Conservation (phyloP, 30 jellyfish, hydroid and myxozoan species). For the Aurelia sp. region DNA sequence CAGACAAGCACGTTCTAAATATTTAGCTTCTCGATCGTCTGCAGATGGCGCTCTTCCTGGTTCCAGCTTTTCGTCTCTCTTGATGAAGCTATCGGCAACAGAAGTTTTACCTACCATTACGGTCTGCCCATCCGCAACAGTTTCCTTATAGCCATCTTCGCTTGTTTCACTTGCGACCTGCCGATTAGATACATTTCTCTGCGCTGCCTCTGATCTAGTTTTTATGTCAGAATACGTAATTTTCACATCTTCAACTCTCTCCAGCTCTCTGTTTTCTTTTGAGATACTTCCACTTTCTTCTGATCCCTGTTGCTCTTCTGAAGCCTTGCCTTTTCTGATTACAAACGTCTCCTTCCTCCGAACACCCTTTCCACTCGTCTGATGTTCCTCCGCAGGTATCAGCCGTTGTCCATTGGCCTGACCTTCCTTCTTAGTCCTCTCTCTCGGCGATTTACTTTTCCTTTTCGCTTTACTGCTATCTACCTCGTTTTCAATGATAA, state of each 20-base stretch:
- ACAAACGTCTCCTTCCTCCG: conserved; percentile 49
- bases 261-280: neutral
- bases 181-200: too few relatives aligned
- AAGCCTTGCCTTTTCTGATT: neutral
- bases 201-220: too few relatives aligned
- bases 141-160: neutral
- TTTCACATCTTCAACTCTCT: neutral
- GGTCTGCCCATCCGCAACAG: neutral
- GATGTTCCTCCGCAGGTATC: too few relatives aligned
- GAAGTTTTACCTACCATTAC: neutral
- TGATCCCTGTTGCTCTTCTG: neutral
- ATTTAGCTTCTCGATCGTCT: neutral
- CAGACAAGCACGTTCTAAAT: conserved; percentile 4
- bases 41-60: neutral
- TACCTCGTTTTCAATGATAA: conserved; percentile 5
- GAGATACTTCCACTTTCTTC: neutral
- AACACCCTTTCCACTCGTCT: too few relatives aligned
- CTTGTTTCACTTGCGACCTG: neutral
- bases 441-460: neutral
- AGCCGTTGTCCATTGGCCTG: too few relatives aligned
- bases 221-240: too few relatives aligned
- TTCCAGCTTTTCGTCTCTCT: neutral
- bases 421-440: too few relatives aligned
- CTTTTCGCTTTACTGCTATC: neutral
- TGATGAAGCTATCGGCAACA: neutral